These are phyloP conservation scores for Bubo scandiacus DNA, from an alignment of 2,113 vertebrate species.

Conservation along the genomic window DNA sequence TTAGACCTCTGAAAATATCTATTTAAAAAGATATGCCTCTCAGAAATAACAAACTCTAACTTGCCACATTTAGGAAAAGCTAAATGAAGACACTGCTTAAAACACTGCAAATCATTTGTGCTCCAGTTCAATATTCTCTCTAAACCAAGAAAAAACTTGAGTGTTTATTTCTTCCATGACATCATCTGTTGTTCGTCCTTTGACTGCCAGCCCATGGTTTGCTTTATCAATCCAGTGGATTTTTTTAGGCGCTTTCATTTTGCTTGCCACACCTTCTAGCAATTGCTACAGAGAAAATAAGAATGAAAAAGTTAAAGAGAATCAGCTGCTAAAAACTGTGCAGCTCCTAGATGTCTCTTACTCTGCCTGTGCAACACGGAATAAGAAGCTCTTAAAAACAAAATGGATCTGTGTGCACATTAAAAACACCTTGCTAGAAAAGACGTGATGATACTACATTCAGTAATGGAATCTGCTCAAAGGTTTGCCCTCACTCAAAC, in stretches of 20 bases:
- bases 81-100: not conserved
- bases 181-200: constrained; percentile 79
- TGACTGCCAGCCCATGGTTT: constrained; percentile 86
- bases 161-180: constrained; percentile 86
- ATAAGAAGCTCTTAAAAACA: not conserved
- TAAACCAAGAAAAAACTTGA: constrained; percentile 85
- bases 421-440: not conserved
- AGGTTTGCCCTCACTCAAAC: not conserved
- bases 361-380: not conserved
- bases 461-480: not conserved
- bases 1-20: not conserved
- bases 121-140: constrained; percentile 62
- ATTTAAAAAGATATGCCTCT: not conserved
- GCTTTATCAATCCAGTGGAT: constrained; percentile 89
- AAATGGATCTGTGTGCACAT: not conserved
- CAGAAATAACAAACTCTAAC: not conserved
- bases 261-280: constrained; percentile 76
- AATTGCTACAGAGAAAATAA: constrained; percentile 72
- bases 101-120: constrained; percentile 19
- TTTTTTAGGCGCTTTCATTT: constrained; percentile 81
- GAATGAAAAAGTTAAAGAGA: not conserved
- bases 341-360: not conserved
- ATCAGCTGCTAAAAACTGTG: not conserved
- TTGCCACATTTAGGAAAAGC: not conserved
- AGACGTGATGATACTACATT: not conserved